Base-by-base conservation (phyloP, 2,113 vertebrate species). In the Pteruthius melanotis region DNA sequence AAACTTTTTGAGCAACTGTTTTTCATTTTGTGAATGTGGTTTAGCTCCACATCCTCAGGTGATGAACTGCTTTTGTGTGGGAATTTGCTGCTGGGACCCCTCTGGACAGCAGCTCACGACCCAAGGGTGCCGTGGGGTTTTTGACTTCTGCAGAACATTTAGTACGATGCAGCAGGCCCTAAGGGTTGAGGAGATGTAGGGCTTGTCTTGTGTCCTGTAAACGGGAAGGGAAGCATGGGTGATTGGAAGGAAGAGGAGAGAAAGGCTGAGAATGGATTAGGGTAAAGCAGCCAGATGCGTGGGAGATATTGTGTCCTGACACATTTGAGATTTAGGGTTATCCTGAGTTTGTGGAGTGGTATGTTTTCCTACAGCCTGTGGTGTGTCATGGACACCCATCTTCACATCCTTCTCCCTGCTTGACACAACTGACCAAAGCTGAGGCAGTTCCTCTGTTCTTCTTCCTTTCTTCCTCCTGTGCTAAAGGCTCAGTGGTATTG, bases 361-460 rank as follows among this genome's bases (percentile, higher is more conserved):
- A 3, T 45, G 20, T 60, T 91, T 72, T 49, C 53, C 9, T 15
- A n/a, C 26, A 60, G 70, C 15, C 30, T 75, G 2, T 2, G 2
- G 8, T 1, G 0, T 11, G 18, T 24, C 31, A 42, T 4, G 1
- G 40, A 31, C 0, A 0, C n/a, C 19, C 28, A 39, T 61, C 54
- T 65, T 72, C 70, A 40, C 1, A 1, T 52, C 28, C 23, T 47
- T 85, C 65, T 87, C 24, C 27, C 5, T 57, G n/a, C 54, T 77
- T 65, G 27, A n/a, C 22, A 37, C 0, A 0, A 27, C 39, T 60
- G 35, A n/a, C 28, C 76, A 80, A 83, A 53, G 17, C 61, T 85
- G 70, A 79, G 49, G 18, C 54, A 39, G 23, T 33, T 35, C 27
- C 21, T 68, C 14, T 2, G 1, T 60, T 68, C 70, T 64, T 82